phyloP scores from a whole-genome alignment of 2,888 invertebrate species.

The Hydraecia micacea region DNA sequence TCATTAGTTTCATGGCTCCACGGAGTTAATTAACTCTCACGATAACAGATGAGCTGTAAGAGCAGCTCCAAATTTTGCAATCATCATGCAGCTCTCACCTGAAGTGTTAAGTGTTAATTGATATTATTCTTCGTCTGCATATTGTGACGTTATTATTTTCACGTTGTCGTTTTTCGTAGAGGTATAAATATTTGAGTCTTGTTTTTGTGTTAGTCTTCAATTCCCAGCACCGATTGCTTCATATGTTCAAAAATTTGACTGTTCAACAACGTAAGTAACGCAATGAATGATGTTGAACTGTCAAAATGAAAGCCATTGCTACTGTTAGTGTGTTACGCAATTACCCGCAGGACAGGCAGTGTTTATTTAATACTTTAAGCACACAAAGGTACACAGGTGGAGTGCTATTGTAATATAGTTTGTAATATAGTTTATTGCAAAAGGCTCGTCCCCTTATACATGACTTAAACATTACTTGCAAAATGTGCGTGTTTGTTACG shows the following conservation, averaged over 20 bases:
- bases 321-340: too few relatives aligned
- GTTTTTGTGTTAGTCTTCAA: too few relatives aligned
- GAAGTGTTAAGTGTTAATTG: constrained; percentile 9
- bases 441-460: neutral
- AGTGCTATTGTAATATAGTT: neutral
- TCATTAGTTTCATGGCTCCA: constrained; percentile 29
- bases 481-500: neutral
- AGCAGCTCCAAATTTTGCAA: constrained; percentile 38
- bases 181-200: neutral
- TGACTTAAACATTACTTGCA: neutral
- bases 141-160: neutral
- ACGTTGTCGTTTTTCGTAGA: neutral
- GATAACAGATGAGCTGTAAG: constrained; percentile 52
- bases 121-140: neutral
- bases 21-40: constrained; percentile 54
- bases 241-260: neutral
- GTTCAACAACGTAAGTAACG: neutral
- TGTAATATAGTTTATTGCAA: neutral
- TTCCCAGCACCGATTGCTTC: neutral
- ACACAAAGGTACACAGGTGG: neutral
- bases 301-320: too few relatives aligned
- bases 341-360: too few relatives aligned
- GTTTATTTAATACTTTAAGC: neutral
- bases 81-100: constrained; percentile 34
- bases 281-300: too few relatives aligned